Evolutionary conservation across 2,888 invertebrate species (phyloP).

Genomic region (Protonemura montana): DNA sequence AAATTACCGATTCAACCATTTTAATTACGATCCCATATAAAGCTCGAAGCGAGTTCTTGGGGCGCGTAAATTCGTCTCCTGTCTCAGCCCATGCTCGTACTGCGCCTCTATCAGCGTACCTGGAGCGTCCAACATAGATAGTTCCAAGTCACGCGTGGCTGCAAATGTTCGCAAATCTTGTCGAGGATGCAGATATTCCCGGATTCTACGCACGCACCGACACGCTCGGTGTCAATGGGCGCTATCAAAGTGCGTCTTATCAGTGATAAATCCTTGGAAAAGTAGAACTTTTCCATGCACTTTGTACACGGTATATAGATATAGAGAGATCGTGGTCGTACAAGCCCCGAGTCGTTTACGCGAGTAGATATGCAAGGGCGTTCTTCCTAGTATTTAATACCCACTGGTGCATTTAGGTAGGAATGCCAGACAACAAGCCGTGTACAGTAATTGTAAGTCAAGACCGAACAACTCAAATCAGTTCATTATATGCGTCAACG

Average conservation of each 20-base stretch:
- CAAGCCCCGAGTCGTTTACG: neutral
- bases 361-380: conserved; percentile 14
- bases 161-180: too few relatives aligned
- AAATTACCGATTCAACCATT: neutral
- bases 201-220: too few relatives aligned
- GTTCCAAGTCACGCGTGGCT: too few relatives aligned
- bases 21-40: neutral
- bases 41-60: neutral
- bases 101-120: too few relatives aligned
- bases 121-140: too few relatives aligned
- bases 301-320: neutral
- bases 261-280: too few relatives aligned
- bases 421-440: neutral
- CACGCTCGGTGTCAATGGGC: neutral
- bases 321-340: neutral
- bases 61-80: neutral
- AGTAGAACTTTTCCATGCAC: neutral
- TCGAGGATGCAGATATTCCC: too few relatives aligned
- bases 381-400: neutral
- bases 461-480: conserved; percentile 14
- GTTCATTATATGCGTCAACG: neutral
- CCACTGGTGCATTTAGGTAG: conserved; percentile 8
- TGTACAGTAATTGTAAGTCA: neutral
- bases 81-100: neutral
- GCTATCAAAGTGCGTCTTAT: neutral